Base-by-base conservation (phyloP, 37 sponge, comb jelly and placozoan species). In the Dysidea cf. avara region DNA sequence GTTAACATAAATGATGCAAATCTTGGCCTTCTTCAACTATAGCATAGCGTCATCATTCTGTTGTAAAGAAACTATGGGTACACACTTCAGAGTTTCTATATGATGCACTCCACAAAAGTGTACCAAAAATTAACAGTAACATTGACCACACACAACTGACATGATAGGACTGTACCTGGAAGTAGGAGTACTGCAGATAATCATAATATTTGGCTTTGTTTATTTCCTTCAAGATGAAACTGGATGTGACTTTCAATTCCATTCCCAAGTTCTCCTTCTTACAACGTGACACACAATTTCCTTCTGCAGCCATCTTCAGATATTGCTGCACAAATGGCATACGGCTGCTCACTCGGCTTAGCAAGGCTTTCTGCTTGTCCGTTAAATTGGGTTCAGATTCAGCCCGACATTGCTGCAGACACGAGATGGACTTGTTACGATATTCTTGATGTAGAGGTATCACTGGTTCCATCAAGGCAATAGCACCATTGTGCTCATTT, bases 181-280 rank as follows among this genome's bases (percentile, higher is more conserved):
- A 90, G 60, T 85, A 85, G 11, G 86, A 49, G 64, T 51, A 90
- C 43, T 90, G 91, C 7, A 90, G 82, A 49, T 75, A 90, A 29
- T 80, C 71, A 54, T 85, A 90, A 0, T 75, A 74, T 22, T 31
- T 35, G 2, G 69, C 20, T 17, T 31, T 71, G n/a, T 66, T 63
- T 53, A 75, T 68, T 14, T 40, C 12, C 33, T 56, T 12, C 0
- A 54, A 14, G 21, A 82, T 43, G 0, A 56, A n/a, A n/a, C n/a
- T n/a, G n/a, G n/a, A n/a, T n/a, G n/a, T n/a, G n/a, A n/a, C n/a
- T n/a, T n/a, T n/a, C n/a, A 77, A 60, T 2, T 54, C 16, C 13
- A 53, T 36, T 1, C 68, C 66, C 40, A 87, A 64, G 28, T 11
- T 47, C 67, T 58, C 38, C 0, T 35, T 38, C 78, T 81, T 87